These are phyloP conservation scores for Triplophysa rosa DNA, from an alignment of 2,113 vertebrate species.

Conservation along the genomic window DNA sequence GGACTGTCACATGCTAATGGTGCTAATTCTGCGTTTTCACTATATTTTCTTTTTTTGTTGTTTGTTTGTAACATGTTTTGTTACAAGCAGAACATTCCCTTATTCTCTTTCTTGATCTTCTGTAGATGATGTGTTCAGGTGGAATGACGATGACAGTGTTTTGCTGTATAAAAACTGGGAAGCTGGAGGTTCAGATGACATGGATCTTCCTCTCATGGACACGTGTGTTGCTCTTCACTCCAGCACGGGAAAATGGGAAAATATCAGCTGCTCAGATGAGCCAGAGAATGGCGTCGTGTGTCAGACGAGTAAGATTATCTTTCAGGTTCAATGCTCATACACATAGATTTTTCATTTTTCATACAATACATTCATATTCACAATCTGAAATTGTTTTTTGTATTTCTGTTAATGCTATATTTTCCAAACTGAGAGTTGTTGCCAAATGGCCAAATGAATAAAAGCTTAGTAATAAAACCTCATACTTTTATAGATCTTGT, in stretches of 20 bases:
- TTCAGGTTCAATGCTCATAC: no score
- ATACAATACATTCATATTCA: background rate
- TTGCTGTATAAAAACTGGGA: conserved; percentile 81
- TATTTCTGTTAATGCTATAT: no score
- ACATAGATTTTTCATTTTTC: no score
- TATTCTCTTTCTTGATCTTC: conserved; percentile 43
- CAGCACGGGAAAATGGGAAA: conserved; percentile 79
- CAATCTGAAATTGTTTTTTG: no score
- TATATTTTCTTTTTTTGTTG: background rate
- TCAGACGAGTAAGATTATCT: conserved; percentile 75
- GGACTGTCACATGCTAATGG: no score
- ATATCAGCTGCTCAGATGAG: conserved; percentile 74
- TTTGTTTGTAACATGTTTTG: background rate
- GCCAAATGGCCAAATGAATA: no score
- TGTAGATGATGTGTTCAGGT: conserved; percentile 78
- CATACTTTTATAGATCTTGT: no score
- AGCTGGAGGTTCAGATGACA: conserved; percentile 40
- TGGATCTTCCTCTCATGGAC: conserved; percentile 65
- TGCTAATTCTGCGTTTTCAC: no score
- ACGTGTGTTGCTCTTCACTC: conserved; percentile 79
- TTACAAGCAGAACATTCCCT: background rate
- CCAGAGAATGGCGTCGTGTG: conserved; percentile 79
- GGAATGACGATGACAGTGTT: conserved; percentile 72
- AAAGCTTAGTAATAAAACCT: no score
- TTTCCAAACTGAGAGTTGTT: no score